phyloP scores from a whole-genome alignment of 2,888 invertebrate genomes.

The Hypselothyrea guttata region DNA sequence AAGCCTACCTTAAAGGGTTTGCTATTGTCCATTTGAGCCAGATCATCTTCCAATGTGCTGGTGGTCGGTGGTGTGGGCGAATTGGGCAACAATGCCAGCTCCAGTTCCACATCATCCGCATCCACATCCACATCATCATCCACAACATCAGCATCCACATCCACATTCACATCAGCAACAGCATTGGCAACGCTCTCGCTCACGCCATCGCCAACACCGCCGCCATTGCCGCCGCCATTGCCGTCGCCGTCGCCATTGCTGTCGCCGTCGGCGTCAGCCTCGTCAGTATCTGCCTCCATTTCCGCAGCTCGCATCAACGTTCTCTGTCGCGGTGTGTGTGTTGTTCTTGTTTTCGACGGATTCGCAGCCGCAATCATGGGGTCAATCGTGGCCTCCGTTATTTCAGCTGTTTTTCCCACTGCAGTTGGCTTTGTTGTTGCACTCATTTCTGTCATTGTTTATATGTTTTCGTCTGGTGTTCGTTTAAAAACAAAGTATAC shows the following conservation, averaged over 20 bases:
- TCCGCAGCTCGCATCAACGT: conserved; percentile 68
- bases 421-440: conserved; percentile 32
- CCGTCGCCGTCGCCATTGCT: conserved; percentile 32
- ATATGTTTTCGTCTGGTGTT: conserved; percentile 1
- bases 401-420: conserved; percentile 43
- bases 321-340: conserved; percentile 52
- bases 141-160: conserved; percentile 14
- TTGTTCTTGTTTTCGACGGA: conserved; percentile 3
- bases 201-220: conserved; percentile 16
- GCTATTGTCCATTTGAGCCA: conserved; percentile 65
- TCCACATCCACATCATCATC: conserved; percentile 24
- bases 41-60: conserved; percentile 54
- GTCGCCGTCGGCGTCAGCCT: conserved; percentile 32
- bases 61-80: conserved; percentile 68
- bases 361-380: conserved; percentile 2
- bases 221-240: conserved; percentile 9
- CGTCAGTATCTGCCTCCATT: conserved; percentile 67
- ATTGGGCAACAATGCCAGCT: conserved; percentile 61
- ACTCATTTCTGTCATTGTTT: conserved; percentile 59
- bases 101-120: conserved; percentile 68
- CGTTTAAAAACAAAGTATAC: no score
- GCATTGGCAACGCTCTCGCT: conserved; percentile 15
- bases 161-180: conserved; percentile 13
- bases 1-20: conserved; percentile 68
- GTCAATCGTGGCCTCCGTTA: conserved; percentile 17